Evolutionary conservation across 2,888 invertebrate genomes (phyloP).

Genomic region (Lasioglossum lativentre): DNA sequence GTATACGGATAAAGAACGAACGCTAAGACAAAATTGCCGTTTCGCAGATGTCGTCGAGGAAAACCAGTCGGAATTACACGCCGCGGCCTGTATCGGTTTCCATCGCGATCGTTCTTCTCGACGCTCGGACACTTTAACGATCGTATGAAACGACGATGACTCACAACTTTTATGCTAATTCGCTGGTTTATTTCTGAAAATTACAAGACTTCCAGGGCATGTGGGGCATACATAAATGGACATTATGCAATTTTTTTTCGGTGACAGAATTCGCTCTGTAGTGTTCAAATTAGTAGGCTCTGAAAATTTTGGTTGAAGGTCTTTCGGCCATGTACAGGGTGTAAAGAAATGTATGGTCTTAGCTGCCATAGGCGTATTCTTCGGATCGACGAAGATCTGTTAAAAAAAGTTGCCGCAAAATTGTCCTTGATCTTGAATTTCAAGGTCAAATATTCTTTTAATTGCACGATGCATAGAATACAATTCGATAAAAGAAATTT

Average conservation of each 20-base stretch:
- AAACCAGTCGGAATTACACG: not conserved
- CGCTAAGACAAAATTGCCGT: slow-evolving; percentile 5
- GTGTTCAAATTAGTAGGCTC: not conserved
- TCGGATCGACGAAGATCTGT: no score
- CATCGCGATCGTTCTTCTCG: not conserved
- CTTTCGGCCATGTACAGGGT: no score
- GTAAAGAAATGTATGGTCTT: no score
- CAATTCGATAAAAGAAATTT: no score
- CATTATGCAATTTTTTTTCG: not conserved
- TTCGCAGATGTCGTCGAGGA: slow-evolving; percentile 7
- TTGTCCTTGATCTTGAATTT: no score
- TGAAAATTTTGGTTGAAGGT: not conserved
- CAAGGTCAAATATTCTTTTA: no score
- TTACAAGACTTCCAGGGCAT: not conserved
- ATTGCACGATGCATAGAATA: no score
- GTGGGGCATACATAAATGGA: not conserved
- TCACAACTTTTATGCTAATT: not conserved
- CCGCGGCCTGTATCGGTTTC: not conserved
- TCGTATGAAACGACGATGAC: not conserved
- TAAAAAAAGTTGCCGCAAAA: no score
- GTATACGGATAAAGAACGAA: slow-evolving; percentile 10
- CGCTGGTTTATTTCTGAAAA: not conserved
- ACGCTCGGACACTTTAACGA: not conserved
- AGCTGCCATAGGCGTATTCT: no score
- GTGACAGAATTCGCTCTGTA: not conserved